phyloP scores from a whole-genome alignment of 2,797 vertebrate genomes.

The Squalus acanthias region DNA sequence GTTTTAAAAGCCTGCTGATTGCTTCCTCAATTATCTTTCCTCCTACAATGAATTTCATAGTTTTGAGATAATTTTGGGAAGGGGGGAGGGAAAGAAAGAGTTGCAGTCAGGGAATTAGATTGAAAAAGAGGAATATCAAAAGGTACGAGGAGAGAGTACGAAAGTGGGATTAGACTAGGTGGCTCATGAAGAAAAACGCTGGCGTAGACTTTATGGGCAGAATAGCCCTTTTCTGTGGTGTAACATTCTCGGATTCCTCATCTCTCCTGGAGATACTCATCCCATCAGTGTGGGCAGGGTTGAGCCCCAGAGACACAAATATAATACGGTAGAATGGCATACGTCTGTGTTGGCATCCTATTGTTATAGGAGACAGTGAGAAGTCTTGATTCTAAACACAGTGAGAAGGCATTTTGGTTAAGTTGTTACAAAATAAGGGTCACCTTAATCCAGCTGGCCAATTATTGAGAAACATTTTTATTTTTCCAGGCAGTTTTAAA shows the following conservation, averaged over 20 bases:
- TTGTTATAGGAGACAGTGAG: not conserved
- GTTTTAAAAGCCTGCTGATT: not conserved
- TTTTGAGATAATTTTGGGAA: not conserved
- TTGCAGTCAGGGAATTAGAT: not conserved
- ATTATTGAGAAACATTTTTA: not conserved
- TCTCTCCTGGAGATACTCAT: not conserved
- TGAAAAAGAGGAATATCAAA: not conserved
- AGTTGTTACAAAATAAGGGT: not conserved
- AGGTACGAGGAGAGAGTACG: not conserved
- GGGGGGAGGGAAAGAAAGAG: not conserved
- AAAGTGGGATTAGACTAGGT: not conserved
- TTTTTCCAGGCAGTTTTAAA: not conserved
- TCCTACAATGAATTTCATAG: not conserved
- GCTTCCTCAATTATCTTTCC: too few species aligned
- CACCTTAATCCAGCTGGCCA: not conserved
- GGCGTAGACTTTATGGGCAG: not conserved
- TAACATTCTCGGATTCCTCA: not conserved
- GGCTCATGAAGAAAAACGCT: not conserved
- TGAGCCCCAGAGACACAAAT: too few species aligned
- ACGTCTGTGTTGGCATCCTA: not conserved
- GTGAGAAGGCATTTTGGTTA: not conserved
- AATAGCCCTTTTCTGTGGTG: not conserved
- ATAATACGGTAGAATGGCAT: not conserved
- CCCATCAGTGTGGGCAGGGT: not conserved
- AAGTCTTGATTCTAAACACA: not conserved